These are phyloP conservation scores for Hexactinellida sp. DNA, from an alignment of 37 sponge, comb jelly and placozoan species.

Conservation along the genomic window DNA sequence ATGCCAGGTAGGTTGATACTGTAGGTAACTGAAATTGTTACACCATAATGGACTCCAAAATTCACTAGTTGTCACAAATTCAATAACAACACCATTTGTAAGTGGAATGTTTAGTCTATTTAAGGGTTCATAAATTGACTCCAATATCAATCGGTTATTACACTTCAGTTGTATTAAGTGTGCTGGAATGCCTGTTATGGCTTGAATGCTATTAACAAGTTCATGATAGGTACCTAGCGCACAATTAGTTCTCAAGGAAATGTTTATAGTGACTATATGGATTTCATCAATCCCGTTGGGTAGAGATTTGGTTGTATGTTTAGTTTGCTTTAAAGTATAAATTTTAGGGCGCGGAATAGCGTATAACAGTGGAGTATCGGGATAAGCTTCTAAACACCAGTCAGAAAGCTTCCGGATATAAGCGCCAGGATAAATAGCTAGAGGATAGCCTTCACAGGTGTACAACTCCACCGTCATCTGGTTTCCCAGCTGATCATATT, in stretches of 20 bases:
- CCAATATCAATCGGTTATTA: background rate
- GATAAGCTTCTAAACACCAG: background rate
- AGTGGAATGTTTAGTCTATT: background rate
- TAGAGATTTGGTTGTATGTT: background rate
- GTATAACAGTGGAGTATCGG: background rate
- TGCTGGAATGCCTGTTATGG: background rate
- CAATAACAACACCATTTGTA: background rate
- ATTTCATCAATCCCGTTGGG: background rate
- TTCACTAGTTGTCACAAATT: background rate
- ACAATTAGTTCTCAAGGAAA: background rate
- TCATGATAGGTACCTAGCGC: background rate
- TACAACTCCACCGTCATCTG: background rate
- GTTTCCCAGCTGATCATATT: background rate
- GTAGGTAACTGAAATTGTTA: background rate
- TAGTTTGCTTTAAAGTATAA: background rate
- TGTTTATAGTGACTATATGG: background rate
- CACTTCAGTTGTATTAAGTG: background rate
- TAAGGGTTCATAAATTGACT: background rate
- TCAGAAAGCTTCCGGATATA: background rate
- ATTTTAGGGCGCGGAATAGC: background rate
- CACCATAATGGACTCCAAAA: background rate
- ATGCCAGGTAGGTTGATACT: background rate
- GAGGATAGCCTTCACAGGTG: slow-evolving; percentile 9
- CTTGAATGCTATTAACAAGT: background rate
- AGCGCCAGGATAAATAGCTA: background rate